Evolutionary conservation across 2,797 vertebrate species (phyloP).

Genomic region (Rhadinocentrus ornatus): DNA sequence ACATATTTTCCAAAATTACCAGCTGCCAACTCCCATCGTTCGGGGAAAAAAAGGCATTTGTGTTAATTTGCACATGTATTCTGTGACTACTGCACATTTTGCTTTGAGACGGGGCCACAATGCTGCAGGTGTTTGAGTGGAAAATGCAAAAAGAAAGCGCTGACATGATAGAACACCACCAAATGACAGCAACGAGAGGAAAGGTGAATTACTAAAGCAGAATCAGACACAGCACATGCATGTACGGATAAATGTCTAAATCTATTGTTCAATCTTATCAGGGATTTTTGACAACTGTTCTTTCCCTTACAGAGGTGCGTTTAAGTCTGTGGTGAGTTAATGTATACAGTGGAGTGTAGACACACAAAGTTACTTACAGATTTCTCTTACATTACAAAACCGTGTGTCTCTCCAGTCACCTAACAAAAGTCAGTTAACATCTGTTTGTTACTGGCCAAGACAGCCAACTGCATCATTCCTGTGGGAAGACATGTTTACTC

Average conservation of each 20-base stretch:
- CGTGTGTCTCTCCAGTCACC: slow-evolving; percentile 38
- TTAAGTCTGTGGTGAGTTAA: neutral
- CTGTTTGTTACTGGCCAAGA: slow-evolving; percentile 35
- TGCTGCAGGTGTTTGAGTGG: slow-evolving; percentile 8
- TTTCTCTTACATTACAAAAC: slow-evolving; percentile 30
- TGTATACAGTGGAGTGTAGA: neutral
- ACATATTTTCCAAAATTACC: neutral
- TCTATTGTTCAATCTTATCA: slow-evolving; percentile 15
- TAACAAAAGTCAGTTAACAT: slow-evolving; percentile 50
- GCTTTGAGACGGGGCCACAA: neutral
- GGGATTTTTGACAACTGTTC: neutral
- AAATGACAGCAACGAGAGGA: slow-evolving; percentile 10
- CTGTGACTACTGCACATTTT: neutral
- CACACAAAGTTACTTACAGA: slow-evolving; percentile 4
- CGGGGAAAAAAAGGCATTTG: no score
- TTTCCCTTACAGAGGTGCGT: neutral
- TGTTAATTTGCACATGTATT: no score
- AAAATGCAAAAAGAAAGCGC: neutral
- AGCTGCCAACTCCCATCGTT: neutral
- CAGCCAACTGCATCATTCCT: slow-evolving; percentile 37
- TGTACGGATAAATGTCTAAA: slow-evolving; percentile 3
- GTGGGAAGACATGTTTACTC: slow-evolving; percentile 31
- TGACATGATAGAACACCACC: slow-evolving; percentile 15
- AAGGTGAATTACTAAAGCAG: slow-evolving; percentile 17
- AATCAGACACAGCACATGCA: neutral